These are phyloP conservation scores for Pachycephala philippinensis DNA, from an alignment of 2,113 vertebrate species.

Conservation along the genomic window DNA sequence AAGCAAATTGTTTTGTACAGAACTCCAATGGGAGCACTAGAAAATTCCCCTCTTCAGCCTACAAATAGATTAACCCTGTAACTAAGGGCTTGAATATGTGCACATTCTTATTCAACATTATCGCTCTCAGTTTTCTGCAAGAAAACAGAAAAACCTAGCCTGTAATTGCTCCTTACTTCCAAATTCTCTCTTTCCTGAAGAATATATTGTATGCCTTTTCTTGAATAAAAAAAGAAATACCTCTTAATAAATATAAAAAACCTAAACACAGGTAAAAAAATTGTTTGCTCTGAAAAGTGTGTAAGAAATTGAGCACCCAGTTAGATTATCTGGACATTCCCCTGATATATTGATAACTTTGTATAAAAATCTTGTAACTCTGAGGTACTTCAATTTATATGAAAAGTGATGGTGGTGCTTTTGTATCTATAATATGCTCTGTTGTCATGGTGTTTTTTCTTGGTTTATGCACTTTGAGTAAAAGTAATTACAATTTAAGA, in stretches of 20 bases:
- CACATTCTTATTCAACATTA: conserved; percentile 42
- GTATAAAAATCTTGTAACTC: background rate
- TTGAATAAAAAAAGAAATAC: background rate
- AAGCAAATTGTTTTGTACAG: conserved; percentile 66
- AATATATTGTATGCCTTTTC: background rate
- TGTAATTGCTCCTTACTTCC: background rate
- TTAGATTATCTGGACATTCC: background rate
- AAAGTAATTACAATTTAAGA: background rate
- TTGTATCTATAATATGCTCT: background rate
- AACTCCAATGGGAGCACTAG: conserved; percentile 55
- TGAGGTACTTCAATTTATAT: background rate
- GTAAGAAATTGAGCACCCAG: background rate
- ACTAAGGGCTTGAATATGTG: conserved; percentile 11
- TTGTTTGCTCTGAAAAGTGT: background rate
- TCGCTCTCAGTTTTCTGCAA: background rate
- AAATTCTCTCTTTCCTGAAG: background rate
- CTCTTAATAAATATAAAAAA: background rate
- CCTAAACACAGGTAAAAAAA: background rate
- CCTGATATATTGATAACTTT: background rate
- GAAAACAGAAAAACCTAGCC: background rate
- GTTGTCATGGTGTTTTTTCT: background rate
- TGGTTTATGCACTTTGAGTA: background rate
- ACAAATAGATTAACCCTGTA: conserved; percentile 62
- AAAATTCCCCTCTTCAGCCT: conserved; percentile 38
- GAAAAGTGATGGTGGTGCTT: background rate